These are phyloP conservation scores for Tanytarsus gracilentus DNA, from an alignment of 2,888 invertebrate genomes.

Conservation along the genomic window DNA sequence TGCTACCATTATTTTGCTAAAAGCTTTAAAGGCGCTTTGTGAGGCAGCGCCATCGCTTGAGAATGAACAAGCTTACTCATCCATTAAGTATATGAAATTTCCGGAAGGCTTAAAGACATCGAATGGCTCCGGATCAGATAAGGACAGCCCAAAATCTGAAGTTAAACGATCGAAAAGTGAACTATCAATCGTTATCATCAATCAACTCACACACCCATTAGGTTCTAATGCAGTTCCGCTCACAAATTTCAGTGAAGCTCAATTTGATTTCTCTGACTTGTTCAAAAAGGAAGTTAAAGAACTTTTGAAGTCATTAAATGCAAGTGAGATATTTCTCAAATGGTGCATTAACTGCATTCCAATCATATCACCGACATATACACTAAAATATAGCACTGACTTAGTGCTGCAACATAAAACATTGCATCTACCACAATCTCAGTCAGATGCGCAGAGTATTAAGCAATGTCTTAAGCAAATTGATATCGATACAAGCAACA, in stretches of 20 bases:
- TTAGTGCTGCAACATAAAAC: conserved; percentile 51
- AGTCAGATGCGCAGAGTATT: conserved; percentile 64
- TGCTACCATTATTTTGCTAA: conserved; percentile 51
- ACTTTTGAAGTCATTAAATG: conserved; percentile 69
- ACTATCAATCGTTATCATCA: conserved; percentile 60
- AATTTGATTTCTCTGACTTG: conserved; percentile 48
- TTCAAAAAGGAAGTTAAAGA: conserved; percentile 69
- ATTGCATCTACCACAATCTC: conserved; percentile 56
- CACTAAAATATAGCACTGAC: conserved; percentile 44
- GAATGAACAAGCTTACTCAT: conserved; percentile 62
- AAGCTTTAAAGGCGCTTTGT: conserved; percentile 62
- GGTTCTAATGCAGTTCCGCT: conserved; percentile 46
- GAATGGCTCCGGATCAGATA: conserved; percentile 42
- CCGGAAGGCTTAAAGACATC: conserved; percentile 47
- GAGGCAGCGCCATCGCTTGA: conserved; percentile 63
- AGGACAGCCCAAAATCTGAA: conserved; percentile 50
- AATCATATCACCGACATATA: conserved; percentile 42
- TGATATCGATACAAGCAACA: conserved; percentile 74
- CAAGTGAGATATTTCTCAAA: conserved; percentile 63
- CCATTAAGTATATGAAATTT: conserved; percentile 64
- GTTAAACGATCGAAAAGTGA: conserved; percentile 54
- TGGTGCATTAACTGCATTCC: conserved; percentile 27
- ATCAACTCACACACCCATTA: conserved; percentile 61
- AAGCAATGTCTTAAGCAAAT: conserved; percentile 63
- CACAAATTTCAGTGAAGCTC: conserved; percentile 44